Conservation (phyloP, 2,797 vertebrate genomes). For the Danio tinwini region DNA sequence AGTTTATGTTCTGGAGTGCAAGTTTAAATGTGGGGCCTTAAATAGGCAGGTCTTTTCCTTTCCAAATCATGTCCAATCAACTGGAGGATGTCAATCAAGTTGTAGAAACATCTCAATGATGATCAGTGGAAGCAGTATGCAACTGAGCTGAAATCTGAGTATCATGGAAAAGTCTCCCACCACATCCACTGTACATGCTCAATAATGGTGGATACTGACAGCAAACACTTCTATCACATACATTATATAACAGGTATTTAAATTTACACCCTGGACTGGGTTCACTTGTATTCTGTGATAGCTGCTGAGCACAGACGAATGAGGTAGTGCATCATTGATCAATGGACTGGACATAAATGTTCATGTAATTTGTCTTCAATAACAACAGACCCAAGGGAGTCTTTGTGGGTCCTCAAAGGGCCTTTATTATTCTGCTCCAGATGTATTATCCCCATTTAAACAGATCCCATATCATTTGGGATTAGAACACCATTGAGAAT, state of each 20-base stretch:
- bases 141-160: no score
- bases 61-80: no score
- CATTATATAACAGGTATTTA: neutral
- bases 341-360: neutral
- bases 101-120: no score
- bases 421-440: neutral
- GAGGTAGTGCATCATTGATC: neutral
- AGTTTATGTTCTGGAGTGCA: no score
- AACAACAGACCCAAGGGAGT: neutral
- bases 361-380: neutral
- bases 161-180: no score
- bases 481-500: conserved; percentile 2
- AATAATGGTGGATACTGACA: neutral
- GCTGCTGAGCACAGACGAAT: neutral
- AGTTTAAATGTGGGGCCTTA: no score
- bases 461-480: neutral
- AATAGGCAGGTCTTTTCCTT: no score
- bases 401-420: neutral
- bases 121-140: no score
- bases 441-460: neutral
- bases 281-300: neutral
- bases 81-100: no score
- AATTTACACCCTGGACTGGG: neutral
- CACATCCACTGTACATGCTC: neutral
- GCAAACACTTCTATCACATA: no score